Evolutionary conservation across 2,797 vertebrate genomes (phyloP).

Genomic region (Pseudomugil tenellus): DNA sequence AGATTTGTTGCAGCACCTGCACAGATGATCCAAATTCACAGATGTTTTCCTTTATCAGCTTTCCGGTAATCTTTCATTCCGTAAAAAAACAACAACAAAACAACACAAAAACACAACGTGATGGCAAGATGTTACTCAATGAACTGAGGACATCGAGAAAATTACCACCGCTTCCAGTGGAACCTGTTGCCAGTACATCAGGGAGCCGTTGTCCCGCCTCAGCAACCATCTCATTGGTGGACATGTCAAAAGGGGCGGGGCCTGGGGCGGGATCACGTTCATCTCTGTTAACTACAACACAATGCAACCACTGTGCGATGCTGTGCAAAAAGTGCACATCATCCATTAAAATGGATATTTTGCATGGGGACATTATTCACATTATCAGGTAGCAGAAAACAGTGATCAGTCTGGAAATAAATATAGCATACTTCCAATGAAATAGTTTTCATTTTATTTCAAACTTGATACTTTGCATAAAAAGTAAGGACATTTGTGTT

Average conservation of each 20-base stretch:
- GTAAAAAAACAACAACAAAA: background rate
- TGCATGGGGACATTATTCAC: slow-evolving; percentile 9
- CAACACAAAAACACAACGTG: background rate
- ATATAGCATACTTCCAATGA: background rate
- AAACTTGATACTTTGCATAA: background rate
- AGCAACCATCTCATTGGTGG: slow-evolving; percentile 63
- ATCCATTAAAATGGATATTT: slow-evolving; percentile 1
- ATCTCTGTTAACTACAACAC: background rate
- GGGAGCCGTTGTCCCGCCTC: slow-evolving; percentile 65
- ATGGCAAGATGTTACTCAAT: slow-evolving; percentile 48
- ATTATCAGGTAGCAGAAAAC: background rate
- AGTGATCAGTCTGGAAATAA: background rate
- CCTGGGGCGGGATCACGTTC: slow-evolving; percentile 27
- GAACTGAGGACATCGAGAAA: slow-evolving; percentile 49
- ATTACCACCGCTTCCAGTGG: slow-evolving; percentile 49
- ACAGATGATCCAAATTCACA: slow-evolving; percentile 4
- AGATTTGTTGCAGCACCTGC: slow-evolving; percentile 48
- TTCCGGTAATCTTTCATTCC: background rate
- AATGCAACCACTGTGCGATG: slow-evolving; percentile 9
- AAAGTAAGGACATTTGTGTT: background rate
- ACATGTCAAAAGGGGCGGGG: slow-evolving; percentile 44
- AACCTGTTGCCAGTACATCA: slow-evolving; percentile 82
- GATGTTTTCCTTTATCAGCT: background rate
- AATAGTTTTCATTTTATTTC: background rate
- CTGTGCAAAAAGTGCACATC: slow-evolving; percentile 8